Evolutionary conservation across 2,113 vertebrate genomes (phyloP).

Genomic region (Microtus montanus): DNA sequence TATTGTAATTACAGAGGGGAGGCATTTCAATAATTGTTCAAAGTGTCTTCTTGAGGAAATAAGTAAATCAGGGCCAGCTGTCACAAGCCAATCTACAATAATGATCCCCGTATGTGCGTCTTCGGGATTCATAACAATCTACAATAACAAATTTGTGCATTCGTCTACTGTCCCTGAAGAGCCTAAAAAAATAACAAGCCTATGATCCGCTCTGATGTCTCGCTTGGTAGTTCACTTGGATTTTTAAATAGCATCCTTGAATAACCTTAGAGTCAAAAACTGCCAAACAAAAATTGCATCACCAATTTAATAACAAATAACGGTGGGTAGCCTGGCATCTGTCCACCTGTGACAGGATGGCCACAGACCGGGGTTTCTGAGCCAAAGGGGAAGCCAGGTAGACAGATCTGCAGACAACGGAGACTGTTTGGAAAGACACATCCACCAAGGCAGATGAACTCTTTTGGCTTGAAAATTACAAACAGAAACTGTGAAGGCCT

Average conservation of each 20-base stretch:
- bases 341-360: background rate
- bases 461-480: constrained; percentile 62
- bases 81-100: constrained; percentile 70
- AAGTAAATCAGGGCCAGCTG: constrained; percentile 77
- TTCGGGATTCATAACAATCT: constrained; percentile 61
- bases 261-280: constrained; percentile 55
- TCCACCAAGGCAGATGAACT: constrained; percentile 14
- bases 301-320: constrained; percentile 43
- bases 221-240: constrained; percentile 41
- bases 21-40: constrained; percentile 78
- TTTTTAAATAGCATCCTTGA: constrained; percentile 50
- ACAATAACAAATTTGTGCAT: constrained; percentile 70
- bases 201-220: constrained; percentile 54
- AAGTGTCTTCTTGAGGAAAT: constrained; percentile 79
- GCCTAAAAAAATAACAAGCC: constrained; percentile 68
- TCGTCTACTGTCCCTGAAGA: constrained; percentile 64
- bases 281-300: constrained; percentile 19
- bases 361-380: constrained; percentile 8
- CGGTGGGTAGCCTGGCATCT: background rate
- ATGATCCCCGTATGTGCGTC: constrained; percentile 65
- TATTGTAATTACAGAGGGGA: constrained; percentile 76
- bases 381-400: constrained; percentile 16
- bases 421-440: constrained; percentile 15
- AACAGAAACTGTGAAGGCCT: constrained; percentile 57
- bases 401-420: background rate